phyloP scores from a whole-genome alignment of 2,888 invertebrate genomes.

The Oligia strigilis region DNA sequence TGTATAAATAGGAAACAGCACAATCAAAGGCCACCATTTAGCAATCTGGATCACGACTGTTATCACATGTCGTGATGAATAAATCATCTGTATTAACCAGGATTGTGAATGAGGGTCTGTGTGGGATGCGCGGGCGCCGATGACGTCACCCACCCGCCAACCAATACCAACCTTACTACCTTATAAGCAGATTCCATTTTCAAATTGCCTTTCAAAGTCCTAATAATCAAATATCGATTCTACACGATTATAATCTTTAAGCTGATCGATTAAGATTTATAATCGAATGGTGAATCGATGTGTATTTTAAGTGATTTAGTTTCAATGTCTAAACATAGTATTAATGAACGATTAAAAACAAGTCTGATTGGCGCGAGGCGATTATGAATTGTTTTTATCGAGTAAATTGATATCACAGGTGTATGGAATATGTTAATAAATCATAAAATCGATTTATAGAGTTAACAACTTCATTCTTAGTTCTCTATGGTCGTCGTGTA shows the following conservation, averaged over 20 bases:
- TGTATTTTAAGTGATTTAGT: constrained; percentile 59
- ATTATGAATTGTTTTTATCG: constrained; percentile 59
- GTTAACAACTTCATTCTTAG: constrained; percentile 56
- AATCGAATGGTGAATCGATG: constrained; percentile 30
- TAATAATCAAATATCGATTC: constrained; percentile 38
- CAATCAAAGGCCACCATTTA: constrained; percentile 73
- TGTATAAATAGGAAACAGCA: constrained; percentile 47
- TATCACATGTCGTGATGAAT: constrained; percentile 79
- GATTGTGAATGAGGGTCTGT: constrained; percentile 78
- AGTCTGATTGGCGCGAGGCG: constrained; percentile 63
- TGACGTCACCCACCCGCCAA: constrained; percentile 77
- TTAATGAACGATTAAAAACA: constrained; percentile 66
- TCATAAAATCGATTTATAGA: constrained; percentile 45
- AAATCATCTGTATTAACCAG: constrained; percentile 81
- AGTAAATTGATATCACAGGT: constrained; percentile 60
- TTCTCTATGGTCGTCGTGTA: constrained; percentile 19
- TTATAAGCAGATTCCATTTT: constrained; percentile 73
- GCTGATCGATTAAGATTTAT: constrained; percentile 38
- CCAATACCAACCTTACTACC: constrained; percentile 72
- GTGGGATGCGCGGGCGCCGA: constrained; percentile 83
- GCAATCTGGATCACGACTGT: constrained; percentile 74
- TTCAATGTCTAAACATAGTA: constrained; percentile 66
- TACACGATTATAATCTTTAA: constrained; percentile 56
- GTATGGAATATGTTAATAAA: constrained; percentile 56
- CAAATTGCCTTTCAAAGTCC: constrained; percentile 63